A percentile compares a stretch with the other conserved stretches of the same genome.
These are phyloP conservation scores for Eunapius fragilis DNA, from an alignment of 37 sponge, comb jelly and placozoan genomes.

Conservation along the genomic window DNA sequence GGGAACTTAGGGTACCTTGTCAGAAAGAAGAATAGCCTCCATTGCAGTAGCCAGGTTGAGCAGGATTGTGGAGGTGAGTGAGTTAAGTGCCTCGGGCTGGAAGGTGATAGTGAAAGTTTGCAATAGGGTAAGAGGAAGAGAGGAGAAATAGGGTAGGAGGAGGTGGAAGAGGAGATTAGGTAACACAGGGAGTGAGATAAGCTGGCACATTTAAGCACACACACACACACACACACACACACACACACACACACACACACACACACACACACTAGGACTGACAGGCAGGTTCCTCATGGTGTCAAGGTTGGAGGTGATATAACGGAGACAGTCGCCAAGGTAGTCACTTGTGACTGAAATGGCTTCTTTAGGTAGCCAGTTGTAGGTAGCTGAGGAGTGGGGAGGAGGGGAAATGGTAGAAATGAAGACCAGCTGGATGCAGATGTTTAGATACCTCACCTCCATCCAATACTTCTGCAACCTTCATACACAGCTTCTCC, in stretches of 20 bases:
- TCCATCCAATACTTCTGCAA: conserved; percentile 56
- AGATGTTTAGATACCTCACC: conserved; percentile 12
- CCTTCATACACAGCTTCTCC: conserved; percentile 29
- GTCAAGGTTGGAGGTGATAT: conserved; percentile 48
- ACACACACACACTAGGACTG: conserved; percentile 17
- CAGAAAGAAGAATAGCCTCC: conserved; percentile 45
- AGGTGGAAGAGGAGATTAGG: background rate
- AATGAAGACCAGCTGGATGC: background rate
- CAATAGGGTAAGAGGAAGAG: conserved; percentile 4
- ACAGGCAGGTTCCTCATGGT: conserved; percentile 46
- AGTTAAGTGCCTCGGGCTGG: conserved; percentile 28
- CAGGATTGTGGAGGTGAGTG: no score
- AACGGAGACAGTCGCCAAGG: conserved; percentile 55
- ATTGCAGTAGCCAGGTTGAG: conserved; percentile 1
- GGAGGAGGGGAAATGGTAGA: no score
- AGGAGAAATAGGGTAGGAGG: background rate
- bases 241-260: no score
- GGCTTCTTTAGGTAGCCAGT: conserved; percentile 60
- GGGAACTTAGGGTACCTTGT: background rate
- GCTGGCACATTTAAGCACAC: no score
- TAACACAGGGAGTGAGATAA: no score
- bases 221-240: no score
- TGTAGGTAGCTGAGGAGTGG: conserved; percentile 31
- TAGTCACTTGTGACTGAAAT: conserved; percentile 41
- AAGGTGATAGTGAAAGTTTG: conserved; percentile 7